phyloP scores from a whole-genome alignment of 2,113 vertebrate species.

The Scomber scombrus region DNA sequence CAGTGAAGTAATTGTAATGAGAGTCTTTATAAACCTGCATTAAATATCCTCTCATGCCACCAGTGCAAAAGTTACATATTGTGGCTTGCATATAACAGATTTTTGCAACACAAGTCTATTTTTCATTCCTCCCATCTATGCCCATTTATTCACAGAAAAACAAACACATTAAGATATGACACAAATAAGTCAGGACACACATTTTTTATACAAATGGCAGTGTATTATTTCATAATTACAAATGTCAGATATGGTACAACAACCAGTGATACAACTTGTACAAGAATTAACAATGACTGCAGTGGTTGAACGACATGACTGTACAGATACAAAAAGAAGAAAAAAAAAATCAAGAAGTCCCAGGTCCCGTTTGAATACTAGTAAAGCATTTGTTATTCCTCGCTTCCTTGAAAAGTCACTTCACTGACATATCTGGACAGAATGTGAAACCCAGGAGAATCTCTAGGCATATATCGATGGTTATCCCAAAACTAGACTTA shows the following conservation, averaged over 20 bases:
- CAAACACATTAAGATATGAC: slow-evolving; percentile 2
- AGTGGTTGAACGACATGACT: slow-evolving; percentile 87
- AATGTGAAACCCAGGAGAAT: slow-evolving; percentile 30
- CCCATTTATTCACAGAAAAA: neutral
- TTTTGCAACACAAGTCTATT: neutral
- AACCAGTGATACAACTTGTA: slow-evolving; percentile 88
- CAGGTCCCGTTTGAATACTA: slow-evolving; percentile 69
- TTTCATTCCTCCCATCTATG: neutral
- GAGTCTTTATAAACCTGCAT: neutral
- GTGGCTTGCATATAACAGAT: neutral
- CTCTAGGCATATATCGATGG: slow-evolving; percentile 17
- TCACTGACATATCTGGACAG: slow-evolving; percentile 38
- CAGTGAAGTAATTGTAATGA: neutral
- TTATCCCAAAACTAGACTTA: slow-evolving; percentile 43
- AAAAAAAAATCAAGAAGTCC: slow-evolving; percentile 66
- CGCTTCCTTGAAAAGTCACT: slow-evolving; percentile 37
- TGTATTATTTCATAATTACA: slow-evolving; percentile 91
- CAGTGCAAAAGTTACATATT: neutral
- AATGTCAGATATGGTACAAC: slow-evolving; percentile 87
- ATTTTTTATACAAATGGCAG: slow-evolving; percentile 85
- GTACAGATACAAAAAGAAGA: slow-evolving; percentile 78
- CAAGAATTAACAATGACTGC: slow-evolving; percentile 87
- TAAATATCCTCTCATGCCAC: neutral
- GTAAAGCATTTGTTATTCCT: slow-evolving; percentile 46
- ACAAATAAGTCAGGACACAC: slow-evolving; percentile 65